Conservation (phyloP, 1,140 invertebrate species). For the Ridgeia piscesae region DNA sequence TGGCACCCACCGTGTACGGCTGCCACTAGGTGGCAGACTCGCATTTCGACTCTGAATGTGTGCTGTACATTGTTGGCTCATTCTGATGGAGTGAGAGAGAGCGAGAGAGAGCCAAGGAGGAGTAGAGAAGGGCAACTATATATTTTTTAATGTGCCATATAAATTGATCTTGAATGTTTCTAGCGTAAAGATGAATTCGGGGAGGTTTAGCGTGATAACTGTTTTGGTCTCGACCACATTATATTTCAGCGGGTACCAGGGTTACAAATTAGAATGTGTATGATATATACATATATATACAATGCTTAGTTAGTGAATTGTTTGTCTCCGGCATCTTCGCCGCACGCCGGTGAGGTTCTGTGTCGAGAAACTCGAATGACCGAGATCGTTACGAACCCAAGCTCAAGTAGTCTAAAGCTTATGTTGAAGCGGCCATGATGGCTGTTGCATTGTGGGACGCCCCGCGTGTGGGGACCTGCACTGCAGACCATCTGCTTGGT, state of each 20-base stretch:
- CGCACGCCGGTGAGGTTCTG: neutral
- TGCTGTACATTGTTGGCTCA: too few relatives aligned
- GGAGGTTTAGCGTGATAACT: neutral
- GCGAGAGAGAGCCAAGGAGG: neutral
- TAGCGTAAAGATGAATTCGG: neutral
- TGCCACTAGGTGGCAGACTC: neutral
- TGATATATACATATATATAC: slow-evolving; percentile 2
- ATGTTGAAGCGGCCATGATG: neutral
- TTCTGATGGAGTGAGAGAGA: too few relatives aligned
- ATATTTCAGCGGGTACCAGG: neutral
- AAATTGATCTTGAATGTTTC: neutral
- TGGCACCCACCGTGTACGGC: neutral
- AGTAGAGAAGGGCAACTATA: neutral
- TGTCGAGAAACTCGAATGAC: neutral
- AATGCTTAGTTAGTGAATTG: neutral
- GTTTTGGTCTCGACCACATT: slow-evolving; percentile 4
- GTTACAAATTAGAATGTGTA: neutral
- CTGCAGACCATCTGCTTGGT: neutral
- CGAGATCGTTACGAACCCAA: neutral
- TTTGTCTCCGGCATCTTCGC: neutral
- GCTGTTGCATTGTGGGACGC: neutral
- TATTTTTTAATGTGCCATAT: neutral
- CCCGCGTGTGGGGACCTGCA: neutral
- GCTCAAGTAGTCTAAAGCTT: neutral
- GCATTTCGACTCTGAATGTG: neutral